phyloP scores from a whole-genome alignment of 2,888 invertebrate genomes.

The Dryococelus australis region DNA sequence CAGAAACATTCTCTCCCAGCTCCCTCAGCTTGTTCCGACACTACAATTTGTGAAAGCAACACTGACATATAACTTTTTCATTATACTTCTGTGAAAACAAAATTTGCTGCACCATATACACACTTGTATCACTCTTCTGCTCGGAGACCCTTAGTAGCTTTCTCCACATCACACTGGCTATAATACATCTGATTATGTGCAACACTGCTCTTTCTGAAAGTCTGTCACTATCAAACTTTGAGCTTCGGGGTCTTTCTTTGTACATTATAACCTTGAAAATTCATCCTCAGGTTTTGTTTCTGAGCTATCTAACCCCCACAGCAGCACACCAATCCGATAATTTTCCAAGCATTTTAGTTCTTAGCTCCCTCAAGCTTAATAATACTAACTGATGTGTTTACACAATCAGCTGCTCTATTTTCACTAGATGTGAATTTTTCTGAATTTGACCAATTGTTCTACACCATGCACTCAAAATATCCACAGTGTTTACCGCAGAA shows the following conservation, averaged over 20 bases:
- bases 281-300: not conserved
- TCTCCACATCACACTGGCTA: not conserved
- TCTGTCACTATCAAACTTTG: not conserved
- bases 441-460: too few species aligned
- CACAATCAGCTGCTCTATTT: not conserved
- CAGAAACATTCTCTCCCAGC: not conserved
- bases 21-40: not conserved
- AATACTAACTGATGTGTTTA: not conserved
- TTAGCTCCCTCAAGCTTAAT: not conserved
- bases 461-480: too few species aligned
- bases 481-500: too few species aligned
- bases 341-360: not conserved
- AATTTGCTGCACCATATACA: not conserved
- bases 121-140: constrained; percentile 1
- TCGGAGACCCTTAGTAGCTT: not conserved
- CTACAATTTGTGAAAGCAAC: not conserved
- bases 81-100: not conserved
- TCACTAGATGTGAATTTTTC: too few species aligned
- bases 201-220: not conserved
- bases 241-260: not conserved
- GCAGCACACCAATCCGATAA: not conserved
- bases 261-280: not conserved
- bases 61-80: not conserved
- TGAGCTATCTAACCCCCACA: not conserved
- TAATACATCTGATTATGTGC: not conserved